Evolutionary conservation across 2,888 invertebrate genomes (phyloP).

Genomic region (Oxyteleia sp.): DNA sequence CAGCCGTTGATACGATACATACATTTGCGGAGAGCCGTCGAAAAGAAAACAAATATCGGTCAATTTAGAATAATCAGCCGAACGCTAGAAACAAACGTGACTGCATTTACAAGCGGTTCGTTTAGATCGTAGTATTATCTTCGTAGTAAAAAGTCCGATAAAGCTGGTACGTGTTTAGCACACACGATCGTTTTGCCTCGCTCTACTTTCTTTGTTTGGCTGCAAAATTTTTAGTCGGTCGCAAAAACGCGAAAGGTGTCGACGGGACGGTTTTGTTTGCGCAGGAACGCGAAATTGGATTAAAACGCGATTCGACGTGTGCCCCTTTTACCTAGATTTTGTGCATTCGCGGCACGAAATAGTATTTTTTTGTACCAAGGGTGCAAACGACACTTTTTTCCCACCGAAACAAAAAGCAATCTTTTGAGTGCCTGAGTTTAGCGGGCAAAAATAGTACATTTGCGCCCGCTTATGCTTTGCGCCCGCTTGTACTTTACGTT

Average conservation of each 20-base stretch:
- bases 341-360: neutral
- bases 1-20: constrained; percentile 11
- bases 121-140: constrained; percentile 59
- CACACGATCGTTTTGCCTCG: constrained; percentile 51
- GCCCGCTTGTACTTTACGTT: no score
- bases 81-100: constrained; percentile 67
- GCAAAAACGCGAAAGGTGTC: constrained; percentile 27
- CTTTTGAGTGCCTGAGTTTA: no score
- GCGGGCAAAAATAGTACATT: no score
- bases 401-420: no score
- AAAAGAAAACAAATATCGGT: constrained; percentile 49
- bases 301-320: neutral
- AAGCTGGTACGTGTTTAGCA: constrained; percentile 64
- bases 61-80: constrained; percentile 65
- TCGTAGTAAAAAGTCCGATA: constrained; percentile 63
- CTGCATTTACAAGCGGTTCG: constrained; percentile 64
- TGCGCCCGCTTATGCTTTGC: no score
- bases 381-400: no score
- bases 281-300: neutral
- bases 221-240: constrained; percentile 32
- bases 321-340: constrained; percentile 5
- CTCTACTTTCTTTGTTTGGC: constrained; percentile 46
- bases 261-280: neutral
- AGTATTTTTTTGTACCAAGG: no score
- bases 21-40: constrained; percentile 12